Evolutionary conservation across 2,888 invertebrate species (phyloP).

Genomic region (Meiosimyza platycephala): DNA sequence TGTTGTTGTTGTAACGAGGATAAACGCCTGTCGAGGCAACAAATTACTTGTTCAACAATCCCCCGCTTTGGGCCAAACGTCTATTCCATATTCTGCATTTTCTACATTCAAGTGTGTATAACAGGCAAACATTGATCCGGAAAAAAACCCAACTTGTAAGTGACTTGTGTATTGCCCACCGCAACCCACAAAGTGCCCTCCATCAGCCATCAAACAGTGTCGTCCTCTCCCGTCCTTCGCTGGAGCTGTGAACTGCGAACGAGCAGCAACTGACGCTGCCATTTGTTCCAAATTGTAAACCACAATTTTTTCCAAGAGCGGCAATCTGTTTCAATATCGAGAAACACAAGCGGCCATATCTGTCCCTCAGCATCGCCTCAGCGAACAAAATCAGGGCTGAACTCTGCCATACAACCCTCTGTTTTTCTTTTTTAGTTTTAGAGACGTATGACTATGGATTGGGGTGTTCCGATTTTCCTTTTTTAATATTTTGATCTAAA

Average conservation of each 20-base stretch:
- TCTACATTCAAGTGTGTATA: constrained; percentile 21
- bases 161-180: constrained; percentile 54
- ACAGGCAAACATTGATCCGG: constrained; percentile 57
- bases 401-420: constrained; percentile 12
- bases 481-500: no score
- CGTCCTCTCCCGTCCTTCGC: background rate
- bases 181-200: constrained; percentile 33
- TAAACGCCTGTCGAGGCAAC: constrained; percentile 54
- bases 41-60: constrained; percentile 48
- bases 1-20: constrained; percentile 53
- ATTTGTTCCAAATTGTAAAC: constrained; percentile 64
- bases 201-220: no score
- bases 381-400: background rate
- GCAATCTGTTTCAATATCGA: constrained; percentile 67
- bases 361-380: constrained; percentile 1
- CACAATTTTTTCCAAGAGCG: constrained; percentile 59
- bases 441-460: background rate
- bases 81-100: constrained; percentile 23
- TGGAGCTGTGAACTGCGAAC: constrained; percentile 37
- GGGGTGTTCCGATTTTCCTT: background rate
- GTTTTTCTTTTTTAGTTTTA: background rate
- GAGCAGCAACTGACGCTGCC: constrained; percentile 47
- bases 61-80: constrained; percentile 19
- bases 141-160: constrained; percentile 51
- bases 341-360: constrained; percentile 52